phyloP scores from a whole-genome alignment of 2,888 invertebrate genomes.

The Iselma pallidipennis region DNA sequence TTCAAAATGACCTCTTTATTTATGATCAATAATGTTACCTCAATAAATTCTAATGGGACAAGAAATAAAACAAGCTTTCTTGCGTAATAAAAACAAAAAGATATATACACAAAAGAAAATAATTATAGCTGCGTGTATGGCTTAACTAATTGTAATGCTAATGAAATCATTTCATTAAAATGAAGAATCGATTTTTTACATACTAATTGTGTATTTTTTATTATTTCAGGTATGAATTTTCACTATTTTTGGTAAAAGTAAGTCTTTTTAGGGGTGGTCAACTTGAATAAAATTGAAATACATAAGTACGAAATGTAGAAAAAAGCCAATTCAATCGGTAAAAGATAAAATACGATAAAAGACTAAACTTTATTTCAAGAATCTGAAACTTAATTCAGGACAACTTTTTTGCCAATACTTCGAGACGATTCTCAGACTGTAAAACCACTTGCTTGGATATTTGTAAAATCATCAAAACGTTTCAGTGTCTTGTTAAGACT shows the following conservation, averaged over 20 bases:
- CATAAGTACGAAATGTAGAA: no score
- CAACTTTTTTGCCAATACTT: neutral
- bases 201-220: neutral
- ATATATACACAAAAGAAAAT: neutral
- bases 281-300: no score
- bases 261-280: no score
- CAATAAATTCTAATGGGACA: no score
- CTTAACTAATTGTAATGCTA: neutral
- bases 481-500: neutral
- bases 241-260: no score
- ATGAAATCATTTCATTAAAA: neutral
- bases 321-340: no score
- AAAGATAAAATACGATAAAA: no score
- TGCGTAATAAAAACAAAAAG: neutral
- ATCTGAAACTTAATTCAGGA: neutral
- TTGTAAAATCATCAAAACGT: neutral
- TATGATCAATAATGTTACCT: no score
- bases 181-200: neutral
- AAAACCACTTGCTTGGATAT: neutral
- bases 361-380: neutral
- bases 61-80: neutral
- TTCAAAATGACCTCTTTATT: no score
- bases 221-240: neutral
- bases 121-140: neutral
- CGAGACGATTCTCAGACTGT: neutral